Evolutionary conservation across 1,140 invertebrate genomes (phyloP), one percentile per base, ranked within the genome.

Genomic region (Pectinophora gossypiella): DNA sequence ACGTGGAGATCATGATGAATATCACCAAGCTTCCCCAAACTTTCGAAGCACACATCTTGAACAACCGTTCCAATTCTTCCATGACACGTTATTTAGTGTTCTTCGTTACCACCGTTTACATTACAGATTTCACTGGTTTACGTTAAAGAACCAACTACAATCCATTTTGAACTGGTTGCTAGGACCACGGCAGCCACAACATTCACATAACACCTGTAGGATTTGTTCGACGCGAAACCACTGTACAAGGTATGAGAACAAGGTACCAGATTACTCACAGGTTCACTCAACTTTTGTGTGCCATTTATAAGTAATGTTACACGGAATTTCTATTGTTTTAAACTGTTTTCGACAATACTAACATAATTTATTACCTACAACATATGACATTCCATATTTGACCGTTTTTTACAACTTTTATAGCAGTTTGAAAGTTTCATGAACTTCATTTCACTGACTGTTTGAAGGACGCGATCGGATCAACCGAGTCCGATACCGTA

Each of bases 201-300:
- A 85, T 72, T 66, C 60, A 58, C 52, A 21, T 48, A 22, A 69
- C 76, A 84, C 82, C 75, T 82, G 82, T 82, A 70, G 69, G 72
- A 81, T 77, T 76, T 55, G 54, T 62, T 77, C 58, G 50, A 62
- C 67, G 72, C 61, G 59, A 70, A 70, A 66, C 66, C 40, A 44
- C 9, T 35, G 35, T 52, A 50, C 32, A 21, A 35, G 19, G 64
- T 43, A 48, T 38, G 13, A 38, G n/a, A 48, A 69, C 68, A 72
- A 80, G 61, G 68, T 66, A 74, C 61, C 64, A 81, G 43, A 62
- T 52, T 61, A 59, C 55, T 57, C 45, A 63, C 55, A 82, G 83
- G 82, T 85, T 84, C 78, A 85, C 73, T 85, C 73, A 84, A 82
- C 78, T 84, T 79, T n/a, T 74, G 61, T 65, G 50, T 61, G 61